Percentiles rank a stretch among this genome's conserved stretches.
Evolutionary conservation across 2,113 vertebrate species (phyloP).

Genomic region (Willisornis vidua): DNA sequence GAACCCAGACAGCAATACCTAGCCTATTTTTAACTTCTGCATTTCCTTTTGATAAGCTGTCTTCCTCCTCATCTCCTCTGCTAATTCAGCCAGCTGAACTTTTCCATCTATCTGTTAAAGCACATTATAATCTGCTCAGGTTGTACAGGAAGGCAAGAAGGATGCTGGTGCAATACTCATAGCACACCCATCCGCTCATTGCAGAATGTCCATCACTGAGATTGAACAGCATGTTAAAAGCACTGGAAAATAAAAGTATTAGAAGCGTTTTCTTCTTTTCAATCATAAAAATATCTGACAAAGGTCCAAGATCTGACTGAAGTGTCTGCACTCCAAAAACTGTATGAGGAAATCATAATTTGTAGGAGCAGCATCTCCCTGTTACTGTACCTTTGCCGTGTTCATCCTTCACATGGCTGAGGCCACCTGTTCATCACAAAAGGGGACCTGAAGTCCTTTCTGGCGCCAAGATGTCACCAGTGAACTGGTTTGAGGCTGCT

Average conservation of each 20-base stretch:
- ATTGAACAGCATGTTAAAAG: background rate
- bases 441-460: background rate
- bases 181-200: background rate
- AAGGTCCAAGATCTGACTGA: background rate
- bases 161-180: background rate
- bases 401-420: background rate
- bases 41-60: background rate
- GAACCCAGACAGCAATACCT: background rate
- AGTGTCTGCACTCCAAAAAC: background rate
- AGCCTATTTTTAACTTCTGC: background rate
- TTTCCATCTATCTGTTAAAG: background rate
- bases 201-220: background rate
- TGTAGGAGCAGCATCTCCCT: background rate
- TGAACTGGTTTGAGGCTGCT: background rate
- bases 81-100: background rate
- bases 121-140: background rate
- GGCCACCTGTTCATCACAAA: background rate
- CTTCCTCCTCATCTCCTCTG: background rate
- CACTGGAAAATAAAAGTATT: background rate
- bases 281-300: background rate
- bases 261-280: background rate
- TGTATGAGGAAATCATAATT: rapidly evolving
- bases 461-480: background rate
- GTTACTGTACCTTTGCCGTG: background rate
- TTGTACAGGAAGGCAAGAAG: background rate